Conservation (phyloP, 2,113 vertebrate genomes). For the Carassius carassius region DNA sequence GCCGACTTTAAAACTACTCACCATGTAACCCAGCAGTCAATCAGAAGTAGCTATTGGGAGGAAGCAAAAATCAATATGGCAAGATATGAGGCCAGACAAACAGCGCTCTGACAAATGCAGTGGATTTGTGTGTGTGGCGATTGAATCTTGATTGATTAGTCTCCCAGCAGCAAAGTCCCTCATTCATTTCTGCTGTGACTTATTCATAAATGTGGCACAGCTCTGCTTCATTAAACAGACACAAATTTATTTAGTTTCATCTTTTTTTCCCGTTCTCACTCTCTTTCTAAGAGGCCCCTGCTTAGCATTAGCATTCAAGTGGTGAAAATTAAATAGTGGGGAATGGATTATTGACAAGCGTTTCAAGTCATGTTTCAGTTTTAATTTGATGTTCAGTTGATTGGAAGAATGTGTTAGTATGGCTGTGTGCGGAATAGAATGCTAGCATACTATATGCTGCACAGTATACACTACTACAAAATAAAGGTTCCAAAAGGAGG, state of each 20-base stretch:
- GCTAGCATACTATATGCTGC: not conserved
- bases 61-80: slow-evolving; percentile 54
- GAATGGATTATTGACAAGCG: slow-evolving; percentile 28
- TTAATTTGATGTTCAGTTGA: slow-evolving; percentile 40
- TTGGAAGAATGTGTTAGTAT: slow-evolving; percentile 52
- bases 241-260: slow-evolving; percentile 47
- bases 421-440: not conserved
- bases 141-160: slow-evolving; percentile 60
- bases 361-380: slow-evolving; percentile 46
- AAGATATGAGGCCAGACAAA: slow-evolving; percentile 50
- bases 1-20: slow-evolving; percentile 45
- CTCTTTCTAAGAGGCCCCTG: slow-evolving; percentile 14
- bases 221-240: slow-evolving; percentile 55
- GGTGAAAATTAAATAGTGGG: slow-evolving; percentile 22
- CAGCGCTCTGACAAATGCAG: slow-evolving; percentile 46
- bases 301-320: slow-evolving; percentile 45
- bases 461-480: not conserved
- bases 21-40: slow-evolving; percentile 46
- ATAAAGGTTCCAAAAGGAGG: no score
- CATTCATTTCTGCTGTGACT: slow-evolving; percentile 49
- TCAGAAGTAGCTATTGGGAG: slow-evolving; percentile 49
- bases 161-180: slow-evolving; percentile 40
- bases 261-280: slow-evolving; percentile 9
- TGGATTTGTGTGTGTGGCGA: slow-evolving; percentile 42
- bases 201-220: slow-evolving; percentile 44